phyloP scores from a whole-genome alignment of 2,888 invertebrate genomes.

The Campoletis raptor region DNA sequence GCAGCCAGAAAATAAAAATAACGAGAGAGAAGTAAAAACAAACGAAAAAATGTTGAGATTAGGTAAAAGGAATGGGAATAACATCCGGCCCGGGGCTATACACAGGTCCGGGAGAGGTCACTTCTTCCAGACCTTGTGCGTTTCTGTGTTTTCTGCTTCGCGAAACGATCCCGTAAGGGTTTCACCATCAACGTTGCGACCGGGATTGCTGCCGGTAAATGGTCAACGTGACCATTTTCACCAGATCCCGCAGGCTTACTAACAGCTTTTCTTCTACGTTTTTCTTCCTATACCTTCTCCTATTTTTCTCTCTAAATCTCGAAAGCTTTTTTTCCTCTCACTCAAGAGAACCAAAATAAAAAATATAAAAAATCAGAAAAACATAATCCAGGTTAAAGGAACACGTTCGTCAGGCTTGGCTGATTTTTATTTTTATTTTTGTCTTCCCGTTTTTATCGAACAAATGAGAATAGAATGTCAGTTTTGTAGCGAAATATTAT shows the following conservation, averaged over 20 bases:
- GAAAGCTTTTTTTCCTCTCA: slow-evolving; percentile 23
- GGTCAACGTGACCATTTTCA: slow-evolving; percentile 66
- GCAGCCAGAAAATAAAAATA: not conserved
- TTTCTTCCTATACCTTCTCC: slow-evolving; percentile 19
- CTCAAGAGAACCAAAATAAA: not conserved
- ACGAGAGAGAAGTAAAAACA: not conserved
- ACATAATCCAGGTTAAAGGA: not conserved
- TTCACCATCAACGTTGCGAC: slow-evolving; percentile 60
- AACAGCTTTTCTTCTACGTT: slow-evolving; percentile 42
- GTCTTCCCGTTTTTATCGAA: not conserved
- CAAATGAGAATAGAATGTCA: not conserved
- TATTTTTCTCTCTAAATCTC: slow-evolving; percentile 24
- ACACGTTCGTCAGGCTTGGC: not conserved
- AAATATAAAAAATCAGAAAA: not conserved
- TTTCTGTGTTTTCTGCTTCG: slow-evolving; percentile 44
- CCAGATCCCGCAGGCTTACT: slow-evolving; percentile 56
- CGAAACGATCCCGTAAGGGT: slow-evolving; percentile 56
- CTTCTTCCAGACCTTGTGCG: slow-evolving; percentile 14
- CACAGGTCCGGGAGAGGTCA: slow-evolving; percentile 40
- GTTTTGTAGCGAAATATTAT: not conserved
- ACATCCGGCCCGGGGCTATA: slow-evolving; percentile 25
- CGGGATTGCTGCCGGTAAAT: slow-evolving; percentile 63
- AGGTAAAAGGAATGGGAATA: slow-evolving; percentile 50
- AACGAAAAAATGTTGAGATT: slow-evolving; percentile 52
- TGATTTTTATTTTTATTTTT: slow-evolving; percentile 51